Percentiles rank a stretch among this genome's conserved stretches.
These are phyloP conservation scores for Ctena decussata DNA, from an alignment of 2,888 invertebrate genomes.

Conservation along the genomic window DNA sequence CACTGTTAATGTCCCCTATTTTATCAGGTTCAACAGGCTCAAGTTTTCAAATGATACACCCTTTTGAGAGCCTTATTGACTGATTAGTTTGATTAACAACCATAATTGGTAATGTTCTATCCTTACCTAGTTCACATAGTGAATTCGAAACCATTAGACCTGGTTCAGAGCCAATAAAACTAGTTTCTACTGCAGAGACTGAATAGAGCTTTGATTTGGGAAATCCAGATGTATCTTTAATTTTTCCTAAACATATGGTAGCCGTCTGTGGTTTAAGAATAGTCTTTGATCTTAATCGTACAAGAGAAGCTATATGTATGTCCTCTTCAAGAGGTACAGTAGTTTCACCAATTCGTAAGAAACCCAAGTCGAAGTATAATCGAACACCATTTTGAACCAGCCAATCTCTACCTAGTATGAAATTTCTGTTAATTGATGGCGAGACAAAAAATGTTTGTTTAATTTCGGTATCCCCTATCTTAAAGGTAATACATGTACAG, in stretches of 20 bases:
- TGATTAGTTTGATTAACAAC: neutral
- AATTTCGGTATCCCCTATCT: too few species aligned
- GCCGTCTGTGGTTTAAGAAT: neutral
- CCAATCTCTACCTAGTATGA: too few species aligned
- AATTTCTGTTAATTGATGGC: too few species aligned
- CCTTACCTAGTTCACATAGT: neutral
- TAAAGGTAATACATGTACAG: too few species aligned
- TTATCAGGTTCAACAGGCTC: neutral
- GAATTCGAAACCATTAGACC: neutral
- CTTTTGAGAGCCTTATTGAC: neutral
- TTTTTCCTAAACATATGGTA: neutral
- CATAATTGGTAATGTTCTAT: neutral
- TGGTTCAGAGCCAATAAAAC: neutral
- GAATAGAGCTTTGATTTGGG: neutral
- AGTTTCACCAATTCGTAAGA: too few species aligned
- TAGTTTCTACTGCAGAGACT: neutral
- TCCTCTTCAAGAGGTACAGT: neutral
- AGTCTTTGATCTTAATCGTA: neutral
- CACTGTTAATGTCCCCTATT: neutral
- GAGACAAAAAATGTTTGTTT: too few species aligned
- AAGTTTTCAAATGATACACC: neutral
- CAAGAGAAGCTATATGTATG: neutral
- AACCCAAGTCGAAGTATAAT: too few species aligned
- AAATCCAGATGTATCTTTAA: neutral
- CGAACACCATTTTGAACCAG: too few species aligned